Percentiles rank a stretch among this genome's conserved stretches.
phyloP scores from a whole-genome alignment of 2,797 vertebrate species.

The Myotis pilosus region DNA sequence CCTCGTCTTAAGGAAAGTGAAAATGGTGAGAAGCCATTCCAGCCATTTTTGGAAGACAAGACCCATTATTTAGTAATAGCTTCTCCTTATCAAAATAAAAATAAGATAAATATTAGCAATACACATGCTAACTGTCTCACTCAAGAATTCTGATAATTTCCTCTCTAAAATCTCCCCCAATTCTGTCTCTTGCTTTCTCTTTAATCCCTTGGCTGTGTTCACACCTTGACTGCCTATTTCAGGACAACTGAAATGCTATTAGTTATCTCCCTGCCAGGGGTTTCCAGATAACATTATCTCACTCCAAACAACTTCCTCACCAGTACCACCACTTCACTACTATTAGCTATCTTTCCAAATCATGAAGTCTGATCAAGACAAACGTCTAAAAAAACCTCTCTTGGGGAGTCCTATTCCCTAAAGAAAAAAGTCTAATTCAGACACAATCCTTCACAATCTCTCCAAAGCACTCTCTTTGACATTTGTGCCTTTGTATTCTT shows the following conservation, averaged over 20 bases:
- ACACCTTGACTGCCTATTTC: not conserved
- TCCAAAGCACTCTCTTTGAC: not conserved
- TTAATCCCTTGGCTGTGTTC: not conserved
- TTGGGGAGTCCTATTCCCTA: not conserved
- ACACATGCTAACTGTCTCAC: not conserved
- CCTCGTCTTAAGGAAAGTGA: not conserved
- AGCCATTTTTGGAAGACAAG: not conserved
- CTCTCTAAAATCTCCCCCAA: not conserved
- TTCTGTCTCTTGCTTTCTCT: not conserved
- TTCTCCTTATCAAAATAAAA: slow-evolving; percentile 3
- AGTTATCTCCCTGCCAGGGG: not conserved
- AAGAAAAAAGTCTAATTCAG: not conserved
- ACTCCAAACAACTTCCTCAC: not conserved
- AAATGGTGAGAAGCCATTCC: not conserved
- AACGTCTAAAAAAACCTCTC: not conserved
- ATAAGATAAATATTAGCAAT: not conserved
- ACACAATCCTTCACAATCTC: not conserved
- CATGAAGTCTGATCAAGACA: not conserved
- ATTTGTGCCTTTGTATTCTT: not conserved
- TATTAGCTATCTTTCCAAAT: not conserved
- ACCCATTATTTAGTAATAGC: not conserved
- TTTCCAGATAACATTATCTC: not conserved
- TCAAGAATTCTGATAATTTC: not conserved
- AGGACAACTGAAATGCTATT: not conserved
- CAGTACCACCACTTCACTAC: not conserved